Conservation (phyloP, 2,113 vertebrate genomes). For the Sakesphorus luctuosus region DNA sequence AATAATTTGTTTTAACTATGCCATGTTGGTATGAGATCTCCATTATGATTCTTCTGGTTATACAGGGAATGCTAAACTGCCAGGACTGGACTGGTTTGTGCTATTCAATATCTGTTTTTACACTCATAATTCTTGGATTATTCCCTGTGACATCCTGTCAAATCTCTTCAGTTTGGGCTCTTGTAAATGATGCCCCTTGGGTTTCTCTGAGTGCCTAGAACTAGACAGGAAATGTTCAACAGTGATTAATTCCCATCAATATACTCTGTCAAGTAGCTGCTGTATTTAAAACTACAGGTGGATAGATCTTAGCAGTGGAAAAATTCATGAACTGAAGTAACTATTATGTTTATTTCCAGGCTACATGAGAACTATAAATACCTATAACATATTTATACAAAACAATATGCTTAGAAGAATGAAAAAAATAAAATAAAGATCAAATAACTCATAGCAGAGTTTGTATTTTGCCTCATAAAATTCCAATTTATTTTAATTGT, state of each 20-base stretch:
- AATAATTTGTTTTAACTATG: neutral
- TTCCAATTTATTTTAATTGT: neutral
- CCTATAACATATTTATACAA: neutral
- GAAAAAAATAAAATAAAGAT: neutral
- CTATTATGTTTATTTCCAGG: neutral
- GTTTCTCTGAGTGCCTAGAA: constrained; percentile 32
- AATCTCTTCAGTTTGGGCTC: constrained; percentile 42
- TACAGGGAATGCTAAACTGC: neutral
- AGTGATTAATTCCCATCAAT: constrained; percentile 36
- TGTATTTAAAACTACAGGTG: constrained; percentile 1
- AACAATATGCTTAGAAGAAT: neutral
- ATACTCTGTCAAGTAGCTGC: constrained; percentile 23
- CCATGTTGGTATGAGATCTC: neutral
- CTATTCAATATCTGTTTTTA: neutral
- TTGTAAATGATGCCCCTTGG: constrained; percentile 54
- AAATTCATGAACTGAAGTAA: neutral
- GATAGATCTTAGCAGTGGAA: neutral
- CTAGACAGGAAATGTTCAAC: constrained; percentile 38
- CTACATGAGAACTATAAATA: neutral
- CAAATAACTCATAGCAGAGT: neutral
- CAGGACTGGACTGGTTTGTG: neutral
- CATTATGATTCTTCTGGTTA: neutral
- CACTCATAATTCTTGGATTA: constrained; percentile 44
- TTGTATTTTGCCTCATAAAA: neutral
- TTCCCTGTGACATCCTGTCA: constrained; percentile 53